Evolutionary conservation across 2,113 vertebrate species (phyloP), one percentile per base, ranked within the genome.

Genomic region (Nothoprocta perdicaria): DNA sequence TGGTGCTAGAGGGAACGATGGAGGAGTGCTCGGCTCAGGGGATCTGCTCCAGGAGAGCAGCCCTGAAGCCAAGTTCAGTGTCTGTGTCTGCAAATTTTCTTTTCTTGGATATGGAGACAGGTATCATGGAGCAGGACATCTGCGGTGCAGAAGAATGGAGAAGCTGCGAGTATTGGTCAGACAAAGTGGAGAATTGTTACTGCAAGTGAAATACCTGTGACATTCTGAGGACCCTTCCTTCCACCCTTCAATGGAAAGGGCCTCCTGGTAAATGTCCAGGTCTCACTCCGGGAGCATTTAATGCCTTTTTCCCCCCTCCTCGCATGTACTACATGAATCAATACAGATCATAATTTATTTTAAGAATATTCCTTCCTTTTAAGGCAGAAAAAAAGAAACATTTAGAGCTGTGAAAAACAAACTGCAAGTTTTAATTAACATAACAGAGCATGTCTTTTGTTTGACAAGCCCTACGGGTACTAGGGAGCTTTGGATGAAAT

Each of bases 61-160:
- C 19, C 61, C 50, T 58, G 45, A 35, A 61, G 53, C 33, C 65
- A 57, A 12, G 11, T 4, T 24, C 65, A 46, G 26, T 0, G 5
- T 14, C 26, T 41, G 23, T 21, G 1, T 12, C 65, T 55, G 9
- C 4, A 10, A 2, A 4, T 58, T 27, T 60, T 31, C 63, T 27
- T 27, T 29, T 48, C 35, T 73, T 46, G 27, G 8, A 21, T 14
- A 29, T 53, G 38, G 22, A 38, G 50, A 46, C 8, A 3, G 29
- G 10, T 45, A 17, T 3, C 0, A 2, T 0, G 13, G 69, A 80
- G 35, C 1, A 12, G 14, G 55, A 73, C 58, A 18, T 10, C 22
- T 14, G 24, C 14, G 11, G 33, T n/a, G 41, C 8, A 61, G 61
- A 33, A 35, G 18, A 50, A 46, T 29, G 62, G 35, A 48, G 57